phyloP scores from a whole-genome alignment of 37 sponge, comb jelly and placozoan genomes.

The Oopsacas minuta region DNA sequence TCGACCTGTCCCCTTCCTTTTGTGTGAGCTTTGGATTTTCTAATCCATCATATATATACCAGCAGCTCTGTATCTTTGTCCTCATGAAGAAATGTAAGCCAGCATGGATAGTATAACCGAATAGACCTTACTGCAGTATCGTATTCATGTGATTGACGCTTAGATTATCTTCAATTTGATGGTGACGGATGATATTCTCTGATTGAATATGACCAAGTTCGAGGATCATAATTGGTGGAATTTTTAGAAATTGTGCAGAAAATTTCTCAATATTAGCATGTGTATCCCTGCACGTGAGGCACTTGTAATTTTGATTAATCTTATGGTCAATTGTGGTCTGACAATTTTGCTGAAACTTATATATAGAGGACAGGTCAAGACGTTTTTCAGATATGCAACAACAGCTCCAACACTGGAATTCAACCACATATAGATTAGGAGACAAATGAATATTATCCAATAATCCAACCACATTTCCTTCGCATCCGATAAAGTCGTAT shows the following conservation, averaged over 20 bases:
- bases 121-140: background rate
- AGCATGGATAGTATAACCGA: background rate
- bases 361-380: background rate
- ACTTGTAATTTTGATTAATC: background rate
- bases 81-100: background rate
- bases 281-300: background rate
- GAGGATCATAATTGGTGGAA: background rate
- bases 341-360: background rate
- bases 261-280: background rate
- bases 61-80: background rate
- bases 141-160: background rate
- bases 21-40: background rate
- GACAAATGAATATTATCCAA: background rate
- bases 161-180: background rate
- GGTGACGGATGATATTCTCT: background rate
- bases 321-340: background rate
- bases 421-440: background rate
- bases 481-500: background rate
- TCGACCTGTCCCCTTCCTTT: background rate
- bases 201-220: background rate
- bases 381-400: background rate
- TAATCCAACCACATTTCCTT: background rate
- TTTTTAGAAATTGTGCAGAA: background rate
- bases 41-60: background rate
- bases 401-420: background rate